Evolutionary conservation across 2,797 vertebrate genomes (phyloP).

Genomic region (Scleropages formosus): DNA sequence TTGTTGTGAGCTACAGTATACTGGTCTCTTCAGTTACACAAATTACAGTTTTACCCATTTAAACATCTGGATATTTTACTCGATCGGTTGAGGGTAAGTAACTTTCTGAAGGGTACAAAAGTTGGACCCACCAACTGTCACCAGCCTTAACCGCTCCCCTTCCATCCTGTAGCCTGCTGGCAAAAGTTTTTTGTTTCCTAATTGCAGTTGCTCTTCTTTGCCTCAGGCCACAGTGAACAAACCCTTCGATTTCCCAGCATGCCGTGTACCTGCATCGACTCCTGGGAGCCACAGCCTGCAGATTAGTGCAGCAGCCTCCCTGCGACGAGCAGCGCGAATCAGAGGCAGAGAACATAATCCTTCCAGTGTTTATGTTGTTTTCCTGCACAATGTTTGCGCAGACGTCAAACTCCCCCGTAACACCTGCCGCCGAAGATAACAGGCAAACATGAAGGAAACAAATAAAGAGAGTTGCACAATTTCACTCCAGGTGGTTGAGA

Average conservation of each 20-base stretch:
- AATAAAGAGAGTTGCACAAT: neutral
- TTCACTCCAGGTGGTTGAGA: neutral
- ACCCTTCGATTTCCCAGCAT: no score
- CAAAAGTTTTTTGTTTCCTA: neutral
- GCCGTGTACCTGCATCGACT: neutral
- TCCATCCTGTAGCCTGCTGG: neutral
- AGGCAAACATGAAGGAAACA: neutral
- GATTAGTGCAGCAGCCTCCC: neutral
- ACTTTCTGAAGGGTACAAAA: no score
- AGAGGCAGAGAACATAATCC: neutral
- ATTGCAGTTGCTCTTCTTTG: neutral
- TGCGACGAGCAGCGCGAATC: neutral
- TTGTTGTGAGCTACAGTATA: no score
- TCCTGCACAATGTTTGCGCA: neutral
- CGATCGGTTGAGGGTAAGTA: no score
- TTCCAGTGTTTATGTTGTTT: neutral
- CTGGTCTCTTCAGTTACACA: no score
- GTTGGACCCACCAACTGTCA: no score
- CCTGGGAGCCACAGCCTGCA: neutral
- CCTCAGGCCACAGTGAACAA: neutral
- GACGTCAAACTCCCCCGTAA: neutral
- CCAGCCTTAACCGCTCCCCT: no score
- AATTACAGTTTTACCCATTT: no score
- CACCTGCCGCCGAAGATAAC: conserved; percentile 2
- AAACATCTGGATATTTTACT: no score